Conservation (phyloP, 1,140 invertebrate genomes). For the Pollicipes pollicipes region DNA sequence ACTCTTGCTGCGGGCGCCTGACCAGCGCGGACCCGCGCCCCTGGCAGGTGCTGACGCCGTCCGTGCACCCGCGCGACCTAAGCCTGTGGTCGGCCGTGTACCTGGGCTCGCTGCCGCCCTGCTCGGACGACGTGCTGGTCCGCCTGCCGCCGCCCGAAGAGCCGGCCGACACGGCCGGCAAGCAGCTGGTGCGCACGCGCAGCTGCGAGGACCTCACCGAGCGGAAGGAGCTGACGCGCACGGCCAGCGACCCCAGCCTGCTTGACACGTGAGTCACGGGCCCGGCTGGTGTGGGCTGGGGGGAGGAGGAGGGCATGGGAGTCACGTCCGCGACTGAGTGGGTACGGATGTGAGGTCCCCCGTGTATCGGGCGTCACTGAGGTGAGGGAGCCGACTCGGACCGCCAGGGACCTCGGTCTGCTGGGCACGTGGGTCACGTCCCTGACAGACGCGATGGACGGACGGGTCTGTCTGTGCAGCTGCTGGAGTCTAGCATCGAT, state of each 20-base stretch:
- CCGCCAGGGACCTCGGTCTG: background rate
- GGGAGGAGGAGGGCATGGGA: too few species aligned
- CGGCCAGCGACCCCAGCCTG: background rate
- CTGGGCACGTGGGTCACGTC: background rate
- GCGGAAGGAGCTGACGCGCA: background rate
- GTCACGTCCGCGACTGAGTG: too few species aligned
- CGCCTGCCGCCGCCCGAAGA: background rate
- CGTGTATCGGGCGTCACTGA: too few species aligned
- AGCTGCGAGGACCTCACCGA: background rate
- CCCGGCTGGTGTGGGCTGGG: too few species aligned
- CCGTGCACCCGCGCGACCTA: conserved; percentile 61
- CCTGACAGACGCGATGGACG: too few species aligned
- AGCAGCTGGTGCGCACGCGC: background rate
- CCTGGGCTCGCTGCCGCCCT: conserved; percentile 26
- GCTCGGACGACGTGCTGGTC: background rate
- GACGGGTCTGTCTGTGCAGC: too few species aligned
- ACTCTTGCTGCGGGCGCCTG: too few species aligned
- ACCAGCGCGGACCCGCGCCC: too few species aligned
- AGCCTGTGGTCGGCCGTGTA: conserved; percentile 70
- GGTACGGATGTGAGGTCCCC: too few species aligned
- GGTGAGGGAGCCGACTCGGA: too few species aligned
- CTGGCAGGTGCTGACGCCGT: conserved; percentile 62
- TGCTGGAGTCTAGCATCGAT: too few species aligned
- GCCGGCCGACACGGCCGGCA: background rate
- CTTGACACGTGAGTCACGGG: background rate